Base-by-base conservation (phyloP, 2,797 vertebrate genomes). In the Erpetoichthys calabaricus region DNA sequence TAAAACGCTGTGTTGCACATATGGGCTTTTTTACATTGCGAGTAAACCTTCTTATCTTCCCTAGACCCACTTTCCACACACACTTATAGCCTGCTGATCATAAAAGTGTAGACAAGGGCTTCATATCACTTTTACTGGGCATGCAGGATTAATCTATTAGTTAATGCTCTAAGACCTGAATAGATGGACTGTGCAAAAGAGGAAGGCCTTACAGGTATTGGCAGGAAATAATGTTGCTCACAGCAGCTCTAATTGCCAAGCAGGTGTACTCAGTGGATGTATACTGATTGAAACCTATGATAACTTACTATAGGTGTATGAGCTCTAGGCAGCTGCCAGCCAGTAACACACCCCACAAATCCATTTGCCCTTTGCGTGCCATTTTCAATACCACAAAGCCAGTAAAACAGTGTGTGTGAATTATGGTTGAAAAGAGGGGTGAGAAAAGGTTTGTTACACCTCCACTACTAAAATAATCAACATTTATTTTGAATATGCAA, bases 231-330 rank as follows among this genome's bases (percentile, higher is more conserved):
- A 57, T 70, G 70, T 61, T 74, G 65, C 68, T 63, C 62, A 67
- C 69, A 63, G 60, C 4, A 25, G 7, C 68, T 62, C 75, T 78
- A 70, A 79, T 81, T 80, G 72, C 68, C 62, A 25, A 51, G 44
- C 62, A 67, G 77, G 62, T 47, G 58, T 71, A 66, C 62, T 73
- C 71, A 67, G 71, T 73, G 81, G 77, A 70, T 57, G 68, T 72
- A 69, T 67, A 72, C 62, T 77, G 79, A 80, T 75, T 77, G 73
- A 79, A 76, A 69, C 64, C 70, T 65, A 63, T 66, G 71, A 73
- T 71, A 72, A 59, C 62, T 75, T 62, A 60, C 51, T 51, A 8
- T 61, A 68, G 63, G 66, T 60, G 7, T 65, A 56, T 64, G 62
- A 59, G 63, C 42, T 46, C 55, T 64, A 68, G 64, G 60, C 55